Evolutionary conservation across 2,113 vertebrate genomes (phyloP), one percentile per base, ranked within the genome.

Genomic region (Dendropsophus ebraccatus): DNA sequence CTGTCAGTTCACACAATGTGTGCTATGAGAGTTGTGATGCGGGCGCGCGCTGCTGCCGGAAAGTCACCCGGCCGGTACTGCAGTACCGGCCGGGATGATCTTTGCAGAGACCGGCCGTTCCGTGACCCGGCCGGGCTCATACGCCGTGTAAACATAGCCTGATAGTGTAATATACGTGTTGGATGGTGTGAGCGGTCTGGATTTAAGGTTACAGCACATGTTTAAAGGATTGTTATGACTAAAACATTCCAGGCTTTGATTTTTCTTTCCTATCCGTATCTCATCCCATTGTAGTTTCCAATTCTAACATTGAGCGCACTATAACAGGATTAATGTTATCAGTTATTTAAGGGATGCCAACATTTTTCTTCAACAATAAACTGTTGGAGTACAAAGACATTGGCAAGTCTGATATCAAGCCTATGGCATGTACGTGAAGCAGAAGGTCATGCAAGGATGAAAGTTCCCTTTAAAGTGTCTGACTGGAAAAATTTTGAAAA

Each of bases 271-370:
- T 67, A 11, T 65, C n/a, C 79, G 9, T 69, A 69, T 82, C 47
- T 82, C 60, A 69, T 82, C 80, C 60, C 62, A 49, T 52, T 79
- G 47, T 23, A 23, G 28, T 49, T 82, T 25, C 28, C 32, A 32
- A 23, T 35, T 5, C 62, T 50, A 47, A 65, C 11, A 7, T 4
- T 7, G 17, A 30, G 45, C n/a, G 25, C 49, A 45, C n/a, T 62
- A n/a, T 13, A 82, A 82, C 62, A 69, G 49, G 80, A 82, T 30
- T 30, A 50, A 50, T 69, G 60, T 82, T 69, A 82, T 82, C 62
- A 49, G 19, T 82, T 69, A 32, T 70, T 70, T 32, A 25, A 25
- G 13, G 37, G 77, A 79, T 79, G 76, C 77, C 77, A 79, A 79
- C 77, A 37, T 78, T 78, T 54, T 54, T 77, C 49, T 62, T 49